Percentiles rank a stretch among this genome's conserved stretches.
Evolutionary conservation across 2,888 invertebrate species (phyloP).

Genomic region (Chydorus sphaericus): DNA sequence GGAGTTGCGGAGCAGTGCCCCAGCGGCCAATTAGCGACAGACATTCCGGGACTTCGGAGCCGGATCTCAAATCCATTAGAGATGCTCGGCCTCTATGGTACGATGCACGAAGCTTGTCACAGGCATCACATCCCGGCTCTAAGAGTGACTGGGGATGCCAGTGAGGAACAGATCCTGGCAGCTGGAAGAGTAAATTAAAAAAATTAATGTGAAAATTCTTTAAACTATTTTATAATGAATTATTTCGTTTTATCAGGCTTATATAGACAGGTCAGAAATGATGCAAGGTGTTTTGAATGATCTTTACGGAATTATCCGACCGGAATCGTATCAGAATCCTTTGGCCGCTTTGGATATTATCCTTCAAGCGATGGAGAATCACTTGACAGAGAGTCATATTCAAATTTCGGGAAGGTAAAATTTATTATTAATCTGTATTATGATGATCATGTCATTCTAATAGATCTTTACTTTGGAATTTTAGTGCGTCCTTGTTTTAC

Average conservation of each 20-base stretch:
- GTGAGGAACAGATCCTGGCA: constrained; percentile 74
- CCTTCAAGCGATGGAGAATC: constrained; percentile 76
- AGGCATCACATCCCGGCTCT: constrained; percentile 81
- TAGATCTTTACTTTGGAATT: constrained; percentile 22
- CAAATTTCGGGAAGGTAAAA: constrained; percentile 49
- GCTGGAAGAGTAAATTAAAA: constrained; percentile 39
- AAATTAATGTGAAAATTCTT: not conserved
- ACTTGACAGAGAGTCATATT: constrained; percentile 71
- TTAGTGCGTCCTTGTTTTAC: constrained; percentile 84
- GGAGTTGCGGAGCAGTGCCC: constrained; percentile 40
- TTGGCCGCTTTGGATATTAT: constrained; percentile 64
- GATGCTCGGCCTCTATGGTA: constrained; percentile 83
- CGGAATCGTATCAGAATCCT: constrained; percentile 60
- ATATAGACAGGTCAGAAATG: constrained; percentile 69
- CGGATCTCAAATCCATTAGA: constrained; percentile 62
- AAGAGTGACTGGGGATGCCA: constrained; percentile 77
- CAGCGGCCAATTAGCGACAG: constrained; percentile 30
- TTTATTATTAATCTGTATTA: constrained; percentile 1
- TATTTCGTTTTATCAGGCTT: too few relatives aligned
- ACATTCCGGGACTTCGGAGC: constrained; percentile 73
- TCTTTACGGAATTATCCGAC: constrained; percentile 71
- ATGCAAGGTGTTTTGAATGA: constrained; percentile 76
- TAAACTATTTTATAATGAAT: constrained; percentile 25
- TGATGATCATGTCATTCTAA: constrained; percentile 16
- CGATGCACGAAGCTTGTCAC: constrained; percentile 75